phyloP scores from a whole-genome alignment of 2,888 invertebrate genomes.

The Druceiella hillmani region DNA sequence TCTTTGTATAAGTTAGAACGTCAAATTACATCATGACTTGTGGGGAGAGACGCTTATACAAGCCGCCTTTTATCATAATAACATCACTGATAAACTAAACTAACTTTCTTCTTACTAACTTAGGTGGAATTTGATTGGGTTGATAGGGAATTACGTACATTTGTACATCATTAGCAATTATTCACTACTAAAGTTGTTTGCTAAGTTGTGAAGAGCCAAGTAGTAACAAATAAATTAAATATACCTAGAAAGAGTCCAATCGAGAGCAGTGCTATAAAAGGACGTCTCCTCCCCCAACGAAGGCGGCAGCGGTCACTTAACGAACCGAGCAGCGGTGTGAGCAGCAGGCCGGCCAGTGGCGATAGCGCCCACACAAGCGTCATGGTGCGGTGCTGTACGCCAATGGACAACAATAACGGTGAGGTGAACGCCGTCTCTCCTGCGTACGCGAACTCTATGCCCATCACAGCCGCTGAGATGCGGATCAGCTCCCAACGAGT shows the following conservation, averaged over 20 bases:
- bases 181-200: no score
- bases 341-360: slow-evolving; percentile 89
- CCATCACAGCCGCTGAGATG: slow-evolving; percentile 93
- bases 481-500: slow-evolving; percentile 74
- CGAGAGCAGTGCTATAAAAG: slow-evolving; percentile 86
- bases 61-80: no score
- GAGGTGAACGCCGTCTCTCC: slow-evolving; percentile 97
- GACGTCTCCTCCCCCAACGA: slow-evolving; percentile 77
- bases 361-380: slow-evolving; percentile 94
- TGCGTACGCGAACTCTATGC: slow-evolving; percentile 96
- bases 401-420: slow-evolving; percentile 87
- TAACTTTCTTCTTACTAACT: no score
- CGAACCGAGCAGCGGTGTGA: slow-evolving; percentile 89
- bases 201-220: no score
- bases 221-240: slow-evolving; percentile 21
- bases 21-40: no score
- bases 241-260: slow-evolving; percentile 84
- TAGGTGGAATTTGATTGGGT: no score
- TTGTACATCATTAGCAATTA: no score
- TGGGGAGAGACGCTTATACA: no score
- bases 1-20: no score
- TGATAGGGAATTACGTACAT: no score
- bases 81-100: no score
- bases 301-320: slow-evolving; percentile 85
- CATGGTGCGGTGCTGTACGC: slow-evolving; percentile 90